Conservation (phyloP, 2,113 vertebrate species). For the Eidolon helvum region DNA sequence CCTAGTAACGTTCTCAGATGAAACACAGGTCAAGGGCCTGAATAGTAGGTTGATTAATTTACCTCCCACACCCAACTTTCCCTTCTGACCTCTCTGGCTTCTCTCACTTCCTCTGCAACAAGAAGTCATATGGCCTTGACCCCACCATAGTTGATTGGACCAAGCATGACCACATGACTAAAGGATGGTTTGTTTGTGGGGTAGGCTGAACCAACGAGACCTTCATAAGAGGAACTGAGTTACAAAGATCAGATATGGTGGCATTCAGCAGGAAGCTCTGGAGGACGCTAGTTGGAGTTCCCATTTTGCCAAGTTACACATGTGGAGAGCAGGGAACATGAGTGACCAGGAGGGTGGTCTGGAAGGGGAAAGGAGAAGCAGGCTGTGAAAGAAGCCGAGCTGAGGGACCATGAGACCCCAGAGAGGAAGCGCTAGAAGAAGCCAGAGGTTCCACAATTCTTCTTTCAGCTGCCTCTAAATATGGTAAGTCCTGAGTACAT, state of each 20-base stretch:
- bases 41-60: neutral
- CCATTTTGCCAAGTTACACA: neutral
- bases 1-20: fast-evolving
- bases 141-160: neutral
- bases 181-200: neutral
- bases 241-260: neutral
- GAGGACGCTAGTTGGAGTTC: no score
- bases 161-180: neutral
- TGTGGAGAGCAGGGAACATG: neutral
- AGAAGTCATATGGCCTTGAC: neutral
- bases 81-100: neutral
- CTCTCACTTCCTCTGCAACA: neutral
- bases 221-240: neutral
- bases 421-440: neutral
- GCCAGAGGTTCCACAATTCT: neutral
- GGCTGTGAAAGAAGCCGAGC: neutral
- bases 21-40: neutral
- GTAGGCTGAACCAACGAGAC: neutral
- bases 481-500: no score
- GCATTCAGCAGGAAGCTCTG: neutral
- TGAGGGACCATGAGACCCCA: neutral
- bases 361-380: neutral
- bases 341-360: fast-evolving
- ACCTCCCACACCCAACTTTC: neutral
- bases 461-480: neutral